A percentile compares a stretch with the other conserved stretches of the same genome.
Evolutionary conservation across 2,113 vertebrate genomes (phyloP).

Genomic region (Leiothrix lutea): DNA sequence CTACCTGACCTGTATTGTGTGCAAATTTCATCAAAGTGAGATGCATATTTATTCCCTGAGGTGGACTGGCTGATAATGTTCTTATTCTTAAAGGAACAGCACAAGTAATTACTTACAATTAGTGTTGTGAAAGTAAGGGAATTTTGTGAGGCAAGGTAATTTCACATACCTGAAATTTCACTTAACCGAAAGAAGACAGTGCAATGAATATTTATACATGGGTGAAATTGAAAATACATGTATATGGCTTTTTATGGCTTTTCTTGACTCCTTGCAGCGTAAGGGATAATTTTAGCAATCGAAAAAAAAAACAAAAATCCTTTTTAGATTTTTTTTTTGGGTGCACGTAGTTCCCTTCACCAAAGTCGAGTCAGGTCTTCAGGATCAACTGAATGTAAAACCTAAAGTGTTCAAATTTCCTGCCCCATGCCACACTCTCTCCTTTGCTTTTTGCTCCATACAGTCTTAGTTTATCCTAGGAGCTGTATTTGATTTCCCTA

Average conservation of each 20-base stretch:
- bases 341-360: background rate
- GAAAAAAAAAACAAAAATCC: background rate
- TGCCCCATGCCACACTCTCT: background rate
- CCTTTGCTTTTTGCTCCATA: background rate
- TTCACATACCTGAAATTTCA: slow-evolving; percentile 31
- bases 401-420: background rate
- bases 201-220: slow-evolving; percentile 8
- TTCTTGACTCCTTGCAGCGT: background rate
- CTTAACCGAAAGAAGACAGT: background rate
- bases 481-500: background rate
- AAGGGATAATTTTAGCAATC: background rate
- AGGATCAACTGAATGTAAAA: background rate
- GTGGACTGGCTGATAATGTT: slow-evolving; percentile 41
- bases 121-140: slow-evolving; percentile 47
- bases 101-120: slow-evolving; percentile 70
- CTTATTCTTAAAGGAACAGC: slow-evolving; percentile 62
- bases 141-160: slow-evolving; percentile 44
- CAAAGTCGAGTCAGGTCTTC: background rate
- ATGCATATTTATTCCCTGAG: slow-evolving; percentile 66
- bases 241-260: background rate
- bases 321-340: background rate
- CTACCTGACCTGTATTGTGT: slow-evolving; percentile 70
- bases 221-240: background rate
- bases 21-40: slow-evolving; percentile 70
- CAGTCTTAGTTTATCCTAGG: background rate